Evolutionary conservation across 2,888 invertebrate species (phyloP).

Genomic region (Caenorhabditis zanzibari): DNA sequence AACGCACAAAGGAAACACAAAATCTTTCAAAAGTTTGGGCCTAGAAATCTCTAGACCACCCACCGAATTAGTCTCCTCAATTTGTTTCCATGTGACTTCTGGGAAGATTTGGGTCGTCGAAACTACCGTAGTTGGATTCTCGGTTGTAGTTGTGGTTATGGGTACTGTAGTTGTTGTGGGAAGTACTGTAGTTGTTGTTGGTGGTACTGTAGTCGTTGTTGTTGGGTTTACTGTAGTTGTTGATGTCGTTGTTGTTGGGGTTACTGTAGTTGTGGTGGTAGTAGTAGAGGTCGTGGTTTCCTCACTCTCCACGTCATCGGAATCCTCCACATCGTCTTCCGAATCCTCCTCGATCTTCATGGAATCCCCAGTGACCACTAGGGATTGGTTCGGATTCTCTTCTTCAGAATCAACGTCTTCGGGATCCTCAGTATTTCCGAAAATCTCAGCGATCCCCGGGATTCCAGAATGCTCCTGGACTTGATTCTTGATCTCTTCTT

Average conservation of each 20-base stretch:
- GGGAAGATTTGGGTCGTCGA: slow-evolving; percentile 20
- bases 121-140: background rate
- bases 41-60: background rate
- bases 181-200: background rate
- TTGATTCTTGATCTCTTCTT: slow-evolving; percentile 24
- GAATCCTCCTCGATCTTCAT: slow-evolving; percentile 29
- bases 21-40: no score
- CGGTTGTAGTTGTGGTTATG: slow-evolving; percentile 1
- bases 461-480: slow-evolving; percentile 10
- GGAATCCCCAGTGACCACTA: slow-evolving; percentile 43
- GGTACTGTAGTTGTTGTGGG: background rate
- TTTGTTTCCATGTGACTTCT: slow-evolving; percentile 35
- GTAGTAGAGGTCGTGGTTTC: slow-evolving; percentile 29
- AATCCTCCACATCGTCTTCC: slow-evolving; percentile 8
- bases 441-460: slow-evolving; percentile 18
- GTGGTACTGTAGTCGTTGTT: slow-evolving; percentile 1
- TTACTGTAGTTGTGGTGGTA: slow-evolving; percentile 5
- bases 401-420: slow-evolving; percentile 6
- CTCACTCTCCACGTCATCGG: slow-evolving; percentile 7
- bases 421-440: slow-evolving; percentile 4
- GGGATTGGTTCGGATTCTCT: background rate
- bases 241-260: slow-evolving; percentile 21
- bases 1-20: no score
- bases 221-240: background rate
- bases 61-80: slow-evolving; percentile 23